These are phyloP conservation scores for Manacus vitellinus DNA, from an alignment of 2,113 vertebrate genomes.

Conservation along the genomic window DNA sequence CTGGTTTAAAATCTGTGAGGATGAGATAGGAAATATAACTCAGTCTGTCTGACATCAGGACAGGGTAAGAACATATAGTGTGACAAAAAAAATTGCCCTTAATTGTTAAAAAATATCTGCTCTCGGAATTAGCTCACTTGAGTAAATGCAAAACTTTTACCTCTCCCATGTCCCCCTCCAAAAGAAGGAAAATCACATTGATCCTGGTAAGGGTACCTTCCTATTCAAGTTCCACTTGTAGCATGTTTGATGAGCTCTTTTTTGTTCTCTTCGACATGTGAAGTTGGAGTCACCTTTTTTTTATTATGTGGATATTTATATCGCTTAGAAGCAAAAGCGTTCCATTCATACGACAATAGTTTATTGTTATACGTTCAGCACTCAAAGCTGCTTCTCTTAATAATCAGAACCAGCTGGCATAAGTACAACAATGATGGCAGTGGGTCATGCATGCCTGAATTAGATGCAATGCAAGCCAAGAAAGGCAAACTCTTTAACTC, in stretches of 20 bases:
- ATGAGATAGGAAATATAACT: not conserved
- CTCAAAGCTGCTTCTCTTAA: slow-evolving; percentile 71
- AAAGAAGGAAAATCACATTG: not conserved
- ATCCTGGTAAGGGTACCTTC: not conserved
- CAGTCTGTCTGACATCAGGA: not conserved
- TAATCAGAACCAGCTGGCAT: slow-evolving; percentile 77
- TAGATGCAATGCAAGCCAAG: slow-evolving; percentile 68
- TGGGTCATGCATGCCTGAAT: slow-evolving; percentile 70
- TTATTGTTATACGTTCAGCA: slow-evolving; percentile 77
- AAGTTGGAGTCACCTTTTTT: slow-evolving; percentile 53
- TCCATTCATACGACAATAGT: slow-evolving; percentile 63
- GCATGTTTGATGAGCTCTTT: not conserved
- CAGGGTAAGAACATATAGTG: not conserved
- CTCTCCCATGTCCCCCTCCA: not conserved
- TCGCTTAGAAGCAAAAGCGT: slow-evolving; percentile 63
- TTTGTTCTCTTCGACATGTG: slow-evolving; percentile 43
- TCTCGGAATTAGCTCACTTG: not conserved
- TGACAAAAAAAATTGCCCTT: not conserved
- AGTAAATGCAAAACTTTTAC: not conserved
- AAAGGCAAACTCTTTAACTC: slow-evolving; percentile 68
- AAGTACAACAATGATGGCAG: slow-evolving; percentile 66
- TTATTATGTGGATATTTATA: slow-evolving; percentile 69
- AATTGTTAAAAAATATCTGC: not conserved
- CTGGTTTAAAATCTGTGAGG: slow-evolving; percentile 7
- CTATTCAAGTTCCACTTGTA: not conserved